Percentiles rank a stretch among this genome's conserved stretches.
Evolutionary conservation across 2,797 vertebrate species (phyloP).

Genomic region (Moxostoma hubbsi): DNA sequence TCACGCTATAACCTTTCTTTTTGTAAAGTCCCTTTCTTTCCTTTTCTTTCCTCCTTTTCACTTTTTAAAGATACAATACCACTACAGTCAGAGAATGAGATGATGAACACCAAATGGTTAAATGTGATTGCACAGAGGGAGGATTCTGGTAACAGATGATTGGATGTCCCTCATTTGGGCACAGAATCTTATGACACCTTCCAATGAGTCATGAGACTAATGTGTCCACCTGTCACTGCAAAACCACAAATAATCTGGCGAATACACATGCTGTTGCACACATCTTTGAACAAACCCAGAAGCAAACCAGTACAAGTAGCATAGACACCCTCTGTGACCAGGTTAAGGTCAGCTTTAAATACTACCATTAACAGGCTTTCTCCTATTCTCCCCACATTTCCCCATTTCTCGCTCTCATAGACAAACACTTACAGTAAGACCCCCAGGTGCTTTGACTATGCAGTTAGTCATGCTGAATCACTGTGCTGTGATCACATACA

Average conservation of each 20-base stretch:
- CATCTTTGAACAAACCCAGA: not conserved
- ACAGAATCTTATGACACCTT: not conserved
- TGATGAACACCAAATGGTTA: not conserved
- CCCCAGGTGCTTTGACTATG: constrained; percentile 53
- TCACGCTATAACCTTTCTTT: constrained; percentile 3
- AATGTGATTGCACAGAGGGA: not conserved
- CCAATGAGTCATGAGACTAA: not conserved
- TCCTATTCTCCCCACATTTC: not conserved
- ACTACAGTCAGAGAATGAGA: not conserved
- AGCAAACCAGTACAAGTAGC: not conserved
- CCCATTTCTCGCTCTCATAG: not conserved
- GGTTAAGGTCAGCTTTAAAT: constrained; percentile 18
- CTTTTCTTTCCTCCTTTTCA: not conserved
- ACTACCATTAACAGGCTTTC: not conserved
- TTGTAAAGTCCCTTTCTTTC: constrained; percentile 1
- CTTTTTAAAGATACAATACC: not conserved
- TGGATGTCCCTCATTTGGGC: constrained; percentile 12
- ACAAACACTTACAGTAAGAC: constrained; percentile 51
- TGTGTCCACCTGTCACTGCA: constrained; percentile 7
- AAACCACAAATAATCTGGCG: not conserved
- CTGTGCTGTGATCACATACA: not conserved
- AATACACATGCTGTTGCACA: not conserved
- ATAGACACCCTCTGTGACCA: constrained; percentile 17
- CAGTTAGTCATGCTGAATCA: constrained; percentile 67
- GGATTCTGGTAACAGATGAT: constrained; percentile 45